A percentile compares a stretch with the other conserved stretches of the same genome.
These are phyloP conservation scores for Poecilia velifera DNA, from an alignment of 2,797 vertebrate species.

Conservation along the genomic window DNA sequence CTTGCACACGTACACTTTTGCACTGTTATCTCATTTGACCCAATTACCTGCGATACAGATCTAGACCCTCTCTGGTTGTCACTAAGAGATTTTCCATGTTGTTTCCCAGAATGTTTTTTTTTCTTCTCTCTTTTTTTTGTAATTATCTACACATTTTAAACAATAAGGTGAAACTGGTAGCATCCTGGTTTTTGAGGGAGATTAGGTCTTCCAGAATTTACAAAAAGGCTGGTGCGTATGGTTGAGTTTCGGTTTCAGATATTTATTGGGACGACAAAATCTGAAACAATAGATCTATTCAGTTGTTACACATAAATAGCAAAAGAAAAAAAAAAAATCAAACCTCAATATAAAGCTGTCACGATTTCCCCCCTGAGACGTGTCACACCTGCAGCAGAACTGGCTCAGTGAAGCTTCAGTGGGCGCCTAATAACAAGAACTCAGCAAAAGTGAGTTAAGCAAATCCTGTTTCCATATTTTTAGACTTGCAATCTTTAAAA, in stretches of 20 bases:
- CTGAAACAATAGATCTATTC: neutral
- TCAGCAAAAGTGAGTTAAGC: neutral
- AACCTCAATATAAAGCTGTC: neutral
- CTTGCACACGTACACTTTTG: slow-evolving; percentile 23
- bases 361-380: neutral
- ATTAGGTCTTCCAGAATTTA: neutral
- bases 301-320: neutral
- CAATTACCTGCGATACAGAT: neutral
- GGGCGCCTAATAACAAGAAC: neutral
- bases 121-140: neutral
- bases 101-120: neutral
- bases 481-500: neutral
- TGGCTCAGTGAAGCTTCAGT: neutral
- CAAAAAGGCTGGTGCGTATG: neutral
- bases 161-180: neutral
- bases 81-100: neutral
- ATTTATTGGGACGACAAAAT: neutral
- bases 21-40: slow-evolving; percentile 21
- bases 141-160: neutral
- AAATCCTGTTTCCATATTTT: neutral
- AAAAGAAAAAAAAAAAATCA: neutral
- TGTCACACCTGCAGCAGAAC: neutral
- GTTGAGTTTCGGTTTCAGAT: neutral
- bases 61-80: neutral
- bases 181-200: neutral